A percentile compares a stretch with the other conserved stretches of the same genome.
Evolutionary conservation across 2,797 vertebrate species (phyloP).

Genomic region (Pipistrellus nathusii): DNA sequence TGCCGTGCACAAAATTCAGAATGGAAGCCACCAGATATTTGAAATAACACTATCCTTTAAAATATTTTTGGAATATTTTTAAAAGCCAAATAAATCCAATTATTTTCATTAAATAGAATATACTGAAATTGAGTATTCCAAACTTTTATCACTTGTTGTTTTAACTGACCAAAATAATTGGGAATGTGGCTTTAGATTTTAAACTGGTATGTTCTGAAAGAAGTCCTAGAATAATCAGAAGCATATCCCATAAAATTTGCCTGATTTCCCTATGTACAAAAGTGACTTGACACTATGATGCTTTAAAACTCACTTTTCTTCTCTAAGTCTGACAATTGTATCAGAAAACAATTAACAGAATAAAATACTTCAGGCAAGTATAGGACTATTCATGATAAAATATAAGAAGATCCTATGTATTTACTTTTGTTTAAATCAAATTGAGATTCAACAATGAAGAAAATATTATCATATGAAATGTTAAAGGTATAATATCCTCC

Average conservation of each 20-base stretch:
- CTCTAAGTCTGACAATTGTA: neutral
- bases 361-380: slow-evolving; percentile 49
- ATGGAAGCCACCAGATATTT: slow-evolving; percentile 53
- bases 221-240: slow-evolving; percentile 36
- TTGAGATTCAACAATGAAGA: slow-evolving; percentile 47
- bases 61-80: slow-evolving; percentile 57
- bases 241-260: neutral
- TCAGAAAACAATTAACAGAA: slow-evolving; percentile 50
- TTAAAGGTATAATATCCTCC: slow-evolving; percentile 18
- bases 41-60: slow-evolving; percentile 64
- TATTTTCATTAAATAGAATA: slow-evolving; percentile 55
- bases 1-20: slow-evolving; percentile 77
- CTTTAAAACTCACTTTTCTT: slow-evolving; percentile 65
- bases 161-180: slow-evolving; percentile 23
- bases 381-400: slow-evolving; percentile 55
- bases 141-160: slow-evolving; percentile 43
- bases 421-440: slow-evolving; percentile 58
- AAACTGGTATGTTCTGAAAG: slow-evolving; percentile 2
- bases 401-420: slow-evolving; percentile 26
- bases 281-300: slow-evolving; percentile 28
- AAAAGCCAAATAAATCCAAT: slow-evolving; percentile 44
- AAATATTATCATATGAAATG: slow-evolving; percentile 34
- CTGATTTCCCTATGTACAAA: slow-evolving; percentile 25
- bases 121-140: slow-evolving; percentile 25
- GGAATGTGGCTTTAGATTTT: slow-evolving; percentile 64